Evolutionary conservation across 2,888 invertebrate genomes (phyloP), one percentile per base, ranked within the genome.

Genomic region (Anaspis maculata): DNA sequence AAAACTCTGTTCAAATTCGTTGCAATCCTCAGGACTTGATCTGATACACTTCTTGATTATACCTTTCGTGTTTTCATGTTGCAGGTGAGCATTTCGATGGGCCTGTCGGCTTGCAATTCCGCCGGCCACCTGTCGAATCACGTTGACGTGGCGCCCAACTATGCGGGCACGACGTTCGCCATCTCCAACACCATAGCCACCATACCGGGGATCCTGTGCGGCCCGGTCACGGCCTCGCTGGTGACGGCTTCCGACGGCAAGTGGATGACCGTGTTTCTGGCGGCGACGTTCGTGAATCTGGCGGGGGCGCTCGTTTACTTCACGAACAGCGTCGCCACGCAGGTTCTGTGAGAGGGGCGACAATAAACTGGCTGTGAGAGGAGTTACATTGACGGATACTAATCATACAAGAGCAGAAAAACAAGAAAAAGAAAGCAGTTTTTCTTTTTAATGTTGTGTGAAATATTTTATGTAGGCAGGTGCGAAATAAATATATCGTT

Each of bases 51-150:
- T n/a, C n/a, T n/a, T n/a, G n/a, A n/a, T n/a, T n/a, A n/a, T n/a
- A n/a, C n/a, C n/a, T n/a, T n/a, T n/a, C n/a, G n/a, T n/a, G n/a
- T n/a, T n/a, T n/a, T n/a, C n/a, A n/a, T n/a, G n/a, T n/a, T n/a
- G n/a, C n/a, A n/a, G n/a, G n/a, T n/a, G n/a, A 79, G 81, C 13
- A 72, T 83, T 52, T 80, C 80, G 1, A 79, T 83, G 78, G 82
- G 81, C 4, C 62, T 83, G 37, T 79, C 80, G 57, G 81, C 83
- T 1, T 79, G 79, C 54, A 83, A 83, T 57, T 80, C 82, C 19
- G 78, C 82, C 9, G 83, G 83, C 10, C 83, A 83, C 61, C 64
- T 83, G 19, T 79, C 79, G 54, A 84, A 84, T 57, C 83, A 84
- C 57, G 80, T 82, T 3, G 84, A 84, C 54, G 72, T 84, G 14